Percentiles rank a stretch among this genome's conserved stretches.
Evolutionary conservation across 2,113 vertebrate species (phyloP).

Genomic region (Cavia aperea): DNA sequence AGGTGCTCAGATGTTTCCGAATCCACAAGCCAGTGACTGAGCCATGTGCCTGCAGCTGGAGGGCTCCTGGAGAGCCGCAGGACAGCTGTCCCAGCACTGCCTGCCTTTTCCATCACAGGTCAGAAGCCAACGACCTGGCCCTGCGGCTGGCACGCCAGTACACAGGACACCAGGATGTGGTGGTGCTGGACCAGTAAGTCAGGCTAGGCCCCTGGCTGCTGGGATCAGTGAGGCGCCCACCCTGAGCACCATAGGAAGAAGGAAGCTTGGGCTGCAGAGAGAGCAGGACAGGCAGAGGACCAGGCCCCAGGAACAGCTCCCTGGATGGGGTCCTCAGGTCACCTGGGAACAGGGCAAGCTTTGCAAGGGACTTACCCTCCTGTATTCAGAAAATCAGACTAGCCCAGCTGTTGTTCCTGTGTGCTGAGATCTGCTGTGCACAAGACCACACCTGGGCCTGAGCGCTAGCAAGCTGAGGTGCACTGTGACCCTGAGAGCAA

Average conservation of each 20-base stretch:
- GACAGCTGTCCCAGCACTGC: background rate
- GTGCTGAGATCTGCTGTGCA: background rate
- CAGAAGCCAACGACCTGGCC: conserved; percentile 95
- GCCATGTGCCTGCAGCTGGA: background rate
- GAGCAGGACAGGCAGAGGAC: background rate
- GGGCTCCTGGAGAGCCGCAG: background rate
- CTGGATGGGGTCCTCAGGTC: background rate
- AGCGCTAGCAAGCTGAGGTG: background rate
- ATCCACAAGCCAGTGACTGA: background rate
- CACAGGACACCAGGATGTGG: conserved; percentile 85
- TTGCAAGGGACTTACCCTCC: background rate
- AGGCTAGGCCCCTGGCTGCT: background rate
- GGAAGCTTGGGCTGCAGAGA: background rate
- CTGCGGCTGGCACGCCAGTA: conserved; percentile 88
- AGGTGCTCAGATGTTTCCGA: background rate
- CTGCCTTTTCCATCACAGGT: conserved; percentile 74
- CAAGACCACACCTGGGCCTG: background rate
- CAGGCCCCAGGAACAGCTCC: background rate
- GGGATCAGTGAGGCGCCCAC: background rate
- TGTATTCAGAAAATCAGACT: background rate
- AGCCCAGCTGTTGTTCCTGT: background rate
- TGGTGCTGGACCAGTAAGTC: conserved; percentile 93
- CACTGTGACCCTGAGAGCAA: background rate
- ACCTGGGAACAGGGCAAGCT: background rate
- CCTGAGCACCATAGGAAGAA: background rate